phyloP scores from a whole-genome alignment of 2,113 vertebrate species.

The Otus sunia region DNA sequence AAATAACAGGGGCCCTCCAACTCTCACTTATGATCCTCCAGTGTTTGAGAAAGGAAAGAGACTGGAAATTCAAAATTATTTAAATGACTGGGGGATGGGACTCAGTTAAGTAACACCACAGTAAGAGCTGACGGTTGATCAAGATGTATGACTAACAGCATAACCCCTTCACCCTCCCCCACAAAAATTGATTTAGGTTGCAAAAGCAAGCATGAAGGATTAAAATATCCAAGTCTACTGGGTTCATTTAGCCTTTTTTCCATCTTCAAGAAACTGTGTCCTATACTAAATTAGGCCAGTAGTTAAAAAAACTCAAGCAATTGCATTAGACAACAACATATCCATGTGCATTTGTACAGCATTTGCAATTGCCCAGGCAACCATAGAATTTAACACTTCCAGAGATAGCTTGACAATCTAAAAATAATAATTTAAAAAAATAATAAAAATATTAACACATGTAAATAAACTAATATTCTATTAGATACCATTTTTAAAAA shows the following conservation, averaged over 20 bases:
- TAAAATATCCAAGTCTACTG: background rate
- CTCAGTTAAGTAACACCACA: background rate
- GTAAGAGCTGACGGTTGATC: background rate
- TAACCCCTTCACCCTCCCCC: background rate
- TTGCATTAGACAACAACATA: background rate
- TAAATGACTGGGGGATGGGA: background rate
- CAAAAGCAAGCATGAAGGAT: background rate
- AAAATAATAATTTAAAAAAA: background rate
- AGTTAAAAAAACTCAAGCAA: background rate
- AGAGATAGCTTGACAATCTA: background rate
- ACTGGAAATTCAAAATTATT: background rate
- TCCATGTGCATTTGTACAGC: no score
- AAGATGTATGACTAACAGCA: background rate
- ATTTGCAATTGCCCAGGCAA: background rate
- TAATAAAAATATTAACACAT: background rate
- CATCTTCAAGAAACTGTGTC: background rate
- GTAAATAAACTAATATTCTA: background rate
- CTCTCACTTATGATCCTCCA: background rate
- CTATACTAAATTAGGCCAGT: background rate
- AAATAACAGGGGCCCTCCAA: background rate
- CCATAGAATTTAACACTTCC: background rate
- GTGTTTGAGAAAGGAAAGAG: background rate
- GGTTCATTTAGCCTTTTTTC: background rate
- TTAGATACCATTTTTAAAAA: background rate
- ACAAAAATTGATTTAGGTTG: background rate